These are phyloP conservation scores for Rallus crepitans DNA, from an alignment of 2,797 vertebrate species.

Conservation along the genomic window DNA sequence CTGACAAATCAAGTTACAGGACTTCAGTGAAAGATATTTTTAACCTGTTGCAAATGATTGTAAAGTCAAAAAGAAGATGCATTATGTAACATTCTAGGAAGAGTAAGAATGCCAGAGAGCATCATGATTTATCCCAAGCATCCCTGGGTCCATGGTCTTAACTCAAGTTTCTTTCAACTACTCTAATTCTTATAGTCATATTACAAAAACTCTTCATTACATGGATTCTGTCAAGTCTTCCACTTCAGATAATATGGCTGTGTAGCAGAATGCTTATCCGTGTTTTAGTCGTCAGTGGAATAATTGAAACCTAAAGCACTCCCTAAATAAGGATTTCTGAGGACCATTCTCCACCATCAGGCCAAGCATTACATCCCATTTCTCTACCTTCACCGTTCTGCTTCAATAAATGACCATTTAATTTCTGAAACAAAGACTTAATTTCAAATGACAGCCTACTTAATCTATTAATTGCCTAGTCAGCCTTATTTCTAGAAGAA, in stretches of 20 bases:
- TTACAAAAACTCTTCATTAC: not conserved
- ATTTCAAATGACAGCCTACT: not conserved
- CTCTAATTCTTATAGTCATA: not conserved
- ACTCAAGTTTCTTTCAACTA: not conserved
- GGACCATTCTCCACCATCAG: not conserved
- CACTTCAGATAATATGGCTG: not conserved
- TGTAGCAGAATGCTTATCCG: not conserved
- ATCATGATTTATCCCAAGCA: not conserved
- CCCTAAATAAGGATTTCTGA: not conserved
- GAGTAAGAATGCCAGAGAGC: not conserved
- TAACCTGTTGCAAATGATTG: not conserved
- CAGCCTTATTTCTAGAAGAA: not conserved
- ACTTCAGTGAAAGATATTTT: not conserved
- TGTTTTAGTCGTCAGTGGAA: not conserved
- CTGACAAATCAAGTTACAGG: not conserved
- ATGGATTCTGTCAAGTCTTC: not conserved
- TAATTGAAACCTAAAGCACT: not conserved
- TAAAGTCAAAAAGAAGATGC: not conserved
- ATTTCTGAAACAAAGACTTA: not conserved
- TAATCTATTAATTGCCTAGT: not conserved
- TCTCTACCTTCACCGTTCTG: not conserved
- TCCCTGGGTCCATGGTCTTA: not conserved
- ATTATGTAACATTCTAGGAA: not conserved
- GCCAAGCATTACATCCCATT: not conserved
- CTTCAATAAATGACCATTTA: not conserved